These are phyloP conservation scores for Crocallis elinguaria DNA, from an alignment of 2,888 invertebrate genomes.

Conservation along the genomic window DNA sequence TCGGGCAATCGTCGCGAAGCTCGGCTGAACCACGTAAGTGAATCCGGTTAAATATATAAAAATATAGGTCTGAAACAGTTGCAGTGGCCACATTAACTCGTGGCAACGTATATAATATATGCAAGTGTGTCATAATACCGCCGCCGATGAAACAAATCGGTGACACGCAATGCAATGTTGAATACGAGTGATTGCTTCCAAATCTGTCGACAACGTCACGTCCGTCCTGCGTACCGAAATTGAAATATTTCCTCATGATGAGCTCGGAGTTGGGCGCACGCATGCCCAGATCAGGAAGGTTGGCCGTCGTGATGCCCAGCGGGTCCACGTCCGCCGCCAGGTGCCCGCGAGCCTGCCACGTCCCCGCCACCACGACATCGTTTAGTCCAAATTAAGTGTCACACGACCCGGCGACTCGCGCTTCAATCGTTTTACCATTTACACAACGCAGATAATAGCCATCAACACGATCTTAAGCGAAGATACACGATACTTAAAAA, in stretches of 20 bases:
- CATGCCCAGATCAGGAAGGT: slow-evolving; percentile 83
- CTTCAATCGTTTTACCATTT: not conserved
- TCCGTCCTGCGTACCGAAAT: slow-evolving; percentile 76
- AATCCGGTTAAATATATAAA: too few species aligned
- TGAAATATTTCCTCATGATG: slow-evolving; percentile 85
- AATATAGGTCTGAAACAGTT: slow-evolving; percentile 1
- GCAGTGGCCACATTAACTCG: not conserved
- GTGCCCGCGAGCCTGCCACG: slow-evolving; percentile 94
- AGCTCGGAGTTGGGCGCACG: slow-evolving; percentile 81
- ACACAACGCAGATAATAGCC: not conserved
- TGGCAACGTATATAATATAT: slow-evolving; percentile 27
- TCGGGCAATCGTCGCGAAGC: too few species aligned
- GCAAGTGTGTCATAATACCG: slow-evolving; percentile 69
- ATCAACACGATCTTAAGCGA: slow-evolving; percentile 20
- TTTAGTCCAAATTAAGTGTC: slow-evolving; percentile 57
- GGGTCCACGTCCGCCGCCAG: slow-evolving; percentile 97
- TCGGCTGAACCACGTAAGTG: too few species aligned
- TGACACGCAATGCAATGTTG: slow-evolving; percentile 64
- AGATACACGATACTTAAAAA: too few species aligned
- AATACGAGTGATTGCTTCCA: slow-evolving; percentile 58
- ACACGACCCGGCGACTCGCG: slow-evolving; percentile 52
- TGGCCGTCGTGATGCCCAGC: slow-evolving; percentile 93
- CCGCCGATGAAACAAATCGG: slow-evolving; percentile 57
- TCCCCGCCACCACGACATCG: slow-evolving; percentile 70
- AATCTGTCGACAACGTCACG: slow-evolving; percentile 42